Percentiles rank a stretch among this genome's conserved stretches.
Conservation (phyloP, 2,113 vertebrate species). For the Trematocara stigmaticum region DNA sequence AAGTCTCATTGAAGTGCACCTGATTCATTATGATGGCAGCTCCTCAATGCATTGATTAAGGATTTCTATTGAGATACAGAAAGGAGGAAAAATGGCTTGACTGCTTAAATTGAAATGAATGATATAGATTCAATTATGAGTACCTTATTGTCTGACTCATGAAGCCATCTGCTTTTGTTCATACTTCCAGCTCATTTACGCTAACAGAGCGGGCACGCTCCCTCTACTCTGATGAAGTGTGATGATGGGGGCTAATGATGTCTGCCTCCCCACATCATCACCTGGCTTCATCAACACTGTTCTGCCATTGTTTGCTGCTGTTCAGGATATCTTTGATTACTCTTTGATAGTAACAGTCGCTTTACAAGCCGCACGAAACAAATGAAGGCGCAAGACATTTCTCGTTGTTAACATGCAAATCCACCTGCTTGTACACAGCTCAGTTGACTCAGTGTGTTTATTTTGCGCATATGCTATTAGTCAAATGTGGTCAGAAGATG, state of each 20-base stretch:
- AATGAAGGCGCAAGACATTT: not conserved
- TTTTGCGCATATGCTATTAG: constrained; percentile 16
- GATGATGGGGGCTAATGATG: constrained; percentile 63
- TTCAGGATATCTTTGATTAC: not conserved
- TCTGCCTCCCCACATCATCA: constrained; percentile 57
- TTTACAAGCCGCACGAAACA: not conserved
- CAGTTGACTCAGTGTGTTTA: constrained; percentile 35
- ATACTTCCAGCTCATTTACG: constrained; percentile 66
- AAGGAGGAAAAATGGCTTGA: not conserved
- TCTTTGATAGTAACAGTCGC: not conserved
- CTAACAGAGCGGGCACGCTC: constrained; percentile 41
- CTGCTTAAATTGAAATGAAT: constrained; percentile 33
- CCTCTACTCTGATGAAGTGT: constrained; percentile 59
- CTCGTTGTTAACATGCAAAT: constrained; percentile 33
- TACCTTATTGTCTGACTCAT: constrained; percentile 57
- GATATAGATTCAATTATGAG: constrained; percentile 46
- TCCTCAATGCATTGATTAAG: constrained; percentile 1
- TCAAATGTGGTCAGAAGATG: not conserved
- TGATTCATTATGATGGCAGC: constrained; percentile 30
- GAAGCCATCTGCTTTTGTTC: constrained; percentile 70
- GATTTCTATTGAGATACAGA: constrained; percentile 15
- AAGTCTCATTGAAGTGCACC: constrained; percentile 24
- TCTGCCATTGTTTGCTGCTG: not conserved
- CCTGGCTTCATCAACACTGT: constrained; percentile 43
- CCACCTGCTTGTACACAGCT: not conserved